Base-by-base conservation (phyloP, 2,797 vertebrate genomes). In the Pseudotriccus pelzelni region DNA sequence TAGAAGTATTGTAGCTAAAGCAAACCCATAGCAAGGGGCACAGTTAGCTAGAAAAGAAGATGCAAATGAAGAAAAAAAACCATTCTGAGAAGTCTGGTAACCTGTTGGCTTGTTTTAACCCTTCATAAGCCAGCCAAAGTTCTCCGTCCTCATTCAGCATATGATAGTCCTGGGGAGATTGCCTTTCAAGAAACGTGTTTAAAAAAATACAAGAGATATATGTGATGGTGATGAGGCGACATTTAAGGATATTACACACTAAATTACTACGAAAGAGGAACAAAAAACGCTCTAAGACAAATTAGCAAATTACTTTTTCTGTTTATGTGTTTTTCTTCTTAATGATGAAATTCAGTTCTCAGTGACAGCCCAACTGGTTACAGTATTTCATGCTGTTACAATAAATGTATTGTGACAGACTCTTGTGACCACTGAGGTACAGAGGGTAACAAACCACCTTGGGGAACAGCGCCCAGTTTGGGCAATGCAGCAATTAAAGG, bases 21-120 rank as follows among this genome's bases (percentile, higher is more conserved):
- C 95, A 95, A 92, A 91, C 84, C 94, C 93, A 90, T 34, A 94
- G 95, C 95, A 96, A 89, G 92, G 89, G 89, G 59, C 62, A 89
- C 80, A 95, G 98, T 97, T 98, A 98, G 98, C 98, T 97, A 96
- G 94, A 95, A 96, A 97, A 94, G 95, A 97, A 96, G 95, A 94
- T 66, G 92, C 93, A 95, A 87, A 94, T 81, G 78, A 73, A 96
- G 89, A 49, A 96, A 93, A 96, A 63, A 66, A 43, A 95, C 89
- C 94, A 92, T 93, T 97, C 96, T 95, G 95, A 97, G 96, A 98
- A 97, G 95, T 98, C 94, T 97, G 87, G 94, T 98, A 99, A 99
- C 99, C 99, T 99, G 99, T 99, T 99, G 98, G 99, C 98, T 98
- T 99, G 98, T 98, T 99, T 99, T 98, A 99, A 99, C 98, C 99